Base-by-base conservation (phyloP, 2,113 vertebrate species). In the Tonatia bakeri region DNA sequence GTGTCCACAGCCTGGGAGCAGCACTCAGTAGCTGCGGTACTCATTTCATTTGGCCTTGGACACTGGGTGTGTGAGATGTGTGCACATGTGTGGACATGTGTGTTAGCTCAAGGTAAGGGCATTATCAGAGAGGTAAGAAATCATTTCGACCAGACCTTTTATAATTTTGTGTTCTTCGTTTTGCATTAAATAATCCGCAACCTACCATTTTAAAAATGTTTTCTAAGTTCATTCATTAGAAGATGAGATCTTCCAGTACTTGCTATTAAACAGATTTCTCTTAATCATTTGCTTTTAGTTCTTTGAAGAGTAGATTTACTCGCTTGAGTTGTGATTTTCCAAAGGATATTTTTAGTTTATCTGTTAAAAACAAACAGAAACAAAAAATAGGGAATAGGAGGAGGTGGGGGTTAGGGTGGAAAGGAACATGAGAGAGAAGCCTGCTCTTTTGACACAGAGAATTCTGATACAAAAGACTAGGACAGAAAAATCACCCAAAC, bases 21-120 rank as follows among this genome's bases (percentile, higher is more conserved):
- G 2, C 0, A 24, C 72, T 70, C 45, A 80, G 67, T 0, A 0
- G 45, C 38, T 50, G 12, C 14, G 64, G 16, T 26, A 73, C 96
- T 89, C 19, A 80, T 54, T 61, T 95, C 94, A 70, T 94, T 96
- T 89, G 28, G 61, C 65, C 33, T 93, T 96, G 95, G 91, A 87
- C 76, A 85, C 26, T 97, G 90, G 61, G 82, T 93, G 90, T 82
- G 33, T 72, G 73, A 12, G 43, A 12, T 12, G 4, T 40, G 20
- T 59, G 38, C 33, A 4, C n/a, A 8, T 56, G 22, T 28, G 13
- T 45, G 26, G 47, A 15, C 24, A 6, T 50, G 22, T 28, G 13
- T 38, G 22, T 59, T 54, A 59, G 1, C 73, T 79, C 59, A 80
- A n/a, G 28, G 38, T 5, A 4, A 70, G 4, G 36, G 54, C 85